Percentiles rank a stretch among this genome's conserved stretches.
phyloP scores from a whole-genome alignment of 2,113 vertebrate genomes.

The Carassius carassius region DNA sequence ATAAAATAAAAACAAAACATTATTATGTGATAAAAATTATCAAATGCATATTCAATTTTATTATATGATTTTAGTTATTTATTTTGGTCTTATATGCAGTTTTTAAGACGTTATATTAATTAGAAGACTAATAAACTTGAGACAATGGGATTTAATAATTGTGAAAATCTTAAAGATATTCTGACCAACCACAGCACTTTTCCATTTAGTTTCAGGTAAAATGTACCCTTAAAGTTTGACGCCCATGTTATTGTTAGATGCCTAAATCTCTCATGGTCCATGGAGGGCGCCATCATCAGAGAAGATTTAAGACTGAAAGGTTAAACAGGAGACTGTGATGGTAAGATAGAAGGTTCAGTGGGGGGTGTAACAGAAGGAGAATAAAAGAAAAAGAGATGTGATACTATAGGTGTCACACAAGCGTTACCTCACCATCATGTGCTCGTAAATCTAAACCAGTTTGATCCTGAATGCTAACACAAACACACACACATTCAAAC shows the following conservation, averaged over 20 bases:
- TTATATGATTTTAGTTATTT: not conserved
- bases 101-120: no score
- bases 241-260: not conserved
- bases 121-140: not conserved
- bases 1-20: not conserved
- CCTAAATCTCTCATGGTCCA: not conserved
- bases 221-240: not conserved
- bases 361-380: not conserved
- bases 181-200: no score
- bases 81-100: no score
- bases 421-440: conserved; percentile 42
- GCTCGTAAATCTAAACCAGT: conserved; percentile 49
- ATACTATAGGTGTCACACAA: conserved; percentile 15
- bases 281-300: not conserved
- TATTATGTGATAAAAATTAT: not conserved
- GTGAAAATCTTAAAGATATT: no score
- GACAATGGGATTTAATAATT: not conserved
- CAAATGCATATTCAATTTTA: not conserved
- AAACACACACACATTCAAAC: conserved; percentile 15
- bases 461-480: conserved; percentile 32
- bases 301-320: not conserved
- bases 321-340: not conserved
- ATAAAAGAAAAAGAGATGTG: conserved; percentile 46
- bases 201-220: not conserved
- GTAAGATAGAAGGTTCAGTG: not conserved